These are phyloP conservation scores for Zosterops pallidus DNA, from an alignment of 2,113 vertebrate species.

Conservation along the genomic window DNA sequence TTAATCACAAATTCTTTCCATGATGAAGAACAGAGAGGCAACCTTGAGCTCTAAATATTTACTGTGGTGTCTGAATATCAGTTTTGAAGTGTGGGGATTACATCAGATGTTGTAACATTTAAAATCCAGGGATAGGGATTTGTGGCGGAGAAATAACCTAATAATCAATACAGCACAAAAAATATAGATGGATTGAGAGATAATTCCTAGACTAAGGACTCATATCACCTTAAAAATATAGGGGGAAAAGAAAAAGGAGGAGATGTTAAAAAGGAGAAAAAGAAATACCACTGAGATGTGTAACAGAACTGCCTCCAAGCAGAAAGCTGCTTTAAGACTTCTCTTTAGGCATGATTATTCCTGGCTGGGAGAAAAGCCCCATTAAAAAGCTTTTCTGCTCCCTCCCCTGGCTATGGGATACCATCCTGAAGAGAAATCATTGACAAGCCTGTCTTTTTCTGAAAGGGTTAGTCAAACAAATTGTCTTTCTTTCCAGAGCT, in stretches of 20 bases:
- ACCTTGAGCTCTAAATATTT: neutral
- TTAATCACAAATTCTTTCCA: neutral
- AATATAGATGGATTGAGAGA: neutral
- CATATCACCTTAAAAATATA: neutral
- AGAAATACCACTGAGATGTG: neutral
- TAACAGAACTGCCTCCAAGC: neutral
- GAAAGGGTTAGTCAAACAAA: constrained; percentile 19
- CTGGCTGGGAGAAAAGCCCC: neutral
- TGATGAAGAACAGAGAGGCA: neutral
- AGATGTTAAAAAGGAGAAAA: neutral
- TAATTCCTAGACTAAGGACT: neutral
- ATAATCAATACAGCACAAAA: neutral
- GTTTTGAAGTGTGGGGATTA: neutral
- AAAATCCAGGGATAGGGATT: neutral
- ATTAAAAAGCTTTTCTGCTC: constrained; percentile 10
- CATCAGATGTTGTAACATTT: neutral
- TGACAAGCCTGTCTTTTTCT: constrained; percentile 14
- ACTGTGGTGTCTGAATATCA: neutral
- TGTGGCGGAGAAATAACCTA: neutral
- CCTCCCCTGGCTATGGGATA: neutral
- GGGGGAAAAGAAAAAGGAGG: neutral
- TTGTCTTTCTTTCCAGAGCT: neutral
- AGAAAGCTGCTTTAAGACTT: neutral
- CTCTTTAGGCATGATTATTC: neutral
- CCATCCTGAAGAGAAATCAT: constrained; percentile 6